phyloP scores from a whole-genome alignment of 2,797 vertebrate species.

The Ctenopoma kingsleyae region DNA sequence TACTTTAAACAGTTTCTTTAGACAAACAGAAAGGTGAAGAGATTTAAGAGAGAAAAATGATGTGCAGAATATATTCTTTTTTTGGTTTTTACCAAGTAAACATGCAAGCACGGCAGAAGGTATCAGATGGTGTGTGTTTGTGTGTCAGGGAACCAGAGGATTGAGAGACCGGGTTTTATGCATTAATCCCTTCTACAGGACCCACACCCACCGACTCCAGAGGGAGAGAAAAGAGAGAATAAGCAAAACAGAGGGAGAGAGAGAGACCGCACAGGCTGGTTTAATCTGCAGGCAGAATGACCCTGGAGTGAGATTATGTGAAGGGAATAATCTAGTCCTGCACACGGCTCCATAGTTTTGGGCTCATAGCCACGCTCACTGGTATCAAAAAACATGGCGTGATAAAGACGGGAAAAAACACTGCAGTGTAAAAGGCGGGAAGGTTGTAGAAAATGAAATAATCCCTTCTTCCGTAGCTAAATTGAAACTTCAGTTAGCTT shows the following conservation, averaged over 20 bases:
- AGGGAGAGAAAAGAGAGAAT: conserved; percentile 46
- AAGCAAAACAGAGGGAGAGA: conserved; percentile 35
- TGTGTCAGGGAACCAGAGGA: conserved; percentile 40
- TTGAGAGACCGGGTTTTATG: conserved; percentile 57
- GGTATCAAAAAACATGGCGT: conserved; percentile 27
- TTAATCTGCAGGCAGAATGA: conserved; percentile 78
- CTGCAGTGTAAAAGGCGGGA: not conserved
- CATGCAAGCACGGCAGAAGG: conserved; percentile 31
- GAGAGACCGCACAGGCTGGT: conserved; percentile 48
- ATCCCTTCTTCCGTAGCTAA: conserved; percentile 2
- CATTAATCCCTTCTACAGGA: conserved; percentile 67
- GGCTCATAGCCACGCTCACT: conserved; percentile 19
- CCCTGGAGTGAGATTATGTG: conserved; percentile 77
- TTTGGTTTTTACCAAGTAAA: conserved; percentile 21
- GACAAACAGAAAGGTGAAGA: not conserved
- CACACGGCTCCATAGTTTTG: conserved; percentile 48
- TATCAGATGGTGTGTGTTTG: conserved; percentile 43
- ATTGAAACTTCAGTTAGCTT: not conserved
- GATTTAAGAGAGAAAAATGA: not conserved
- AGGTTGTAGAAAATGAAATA: conserved; percentile 4
- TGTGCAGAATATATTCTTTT: not conserved
- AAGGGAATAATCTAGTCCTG: conserved; percentile 75
- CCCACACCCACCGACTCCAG: conserved; percentile 32
- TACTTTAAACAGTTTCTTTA: conserved; percentile 4
- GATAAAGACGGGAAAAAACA: conserved; percentile 14